A percentile compares a stretch with the other conserved stretches of the same genome.
These are phyloP conservation scores for Nesometra sesokonis DNA, from an alignment of 35 echinoderm and acorn worm species.

Conservation along the genomic window DNA sequence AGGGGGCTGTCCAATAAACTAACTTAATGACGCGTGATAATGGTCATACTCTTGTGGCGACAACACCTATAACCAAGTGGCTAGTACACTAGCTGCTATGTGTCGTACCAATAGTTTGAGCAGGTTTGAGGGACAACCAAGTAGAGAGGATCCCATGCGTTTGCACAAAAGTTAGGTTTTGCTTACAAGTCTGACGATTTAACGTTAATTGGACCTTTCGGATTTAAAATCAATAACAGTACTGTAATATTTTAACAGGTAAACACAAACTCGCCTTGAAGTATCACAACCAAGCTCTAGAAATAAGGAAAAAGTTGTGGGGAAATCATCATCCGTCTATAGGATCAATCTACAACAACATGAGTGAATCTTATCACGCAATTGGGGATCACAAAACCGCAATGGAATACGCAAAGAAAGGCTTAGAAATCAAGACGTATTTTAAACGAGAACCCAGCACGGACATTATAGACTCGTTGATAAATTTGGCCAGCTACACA, in stretches of 20 bases:
- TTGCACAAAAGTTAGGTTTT: too few species aligned
- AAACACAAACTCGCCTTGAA: not conserved
- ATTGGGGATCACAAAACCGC: not conserved
- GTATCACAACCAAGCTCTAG: not conserved
- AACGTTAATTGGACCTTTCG: too few species aligned
- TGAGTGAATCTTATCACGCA: not conserved
- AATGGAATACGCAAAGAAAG: not conserved
- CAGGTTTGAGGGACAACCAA: too few species aligned
- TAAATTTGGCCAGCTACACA: not conserved
- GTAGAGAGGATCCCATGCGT: too few species aligned
- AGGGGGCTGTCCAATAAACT: too few species aligned
- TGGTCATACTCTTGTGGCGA: too few species aligned
- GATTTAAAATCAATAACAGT: too few species aligned
- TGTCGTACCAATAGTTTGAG: too few species aligned
- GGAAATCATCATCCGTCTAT: not conserved
- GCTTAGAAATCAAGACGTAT: not conserved
- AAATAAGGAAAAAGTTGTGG: not conserved
- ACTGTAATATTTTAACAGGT: not conserved
- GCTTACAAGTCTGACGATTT: too few species aligned
- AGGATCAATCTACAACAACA: slow-evolving; percentile 6
- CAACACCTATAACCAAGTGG: too few species aligned
- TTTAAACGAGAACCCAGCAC: not conserved
- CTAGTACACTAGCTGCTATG: too few species aligned
- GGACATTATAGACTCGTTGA: not conserved
- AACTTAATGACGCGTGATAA: too few species aligned